Evolutionary conservation across 2,888 invertebrate species (phyloP).

Genomic region (Girardia tigrina): DNA sequence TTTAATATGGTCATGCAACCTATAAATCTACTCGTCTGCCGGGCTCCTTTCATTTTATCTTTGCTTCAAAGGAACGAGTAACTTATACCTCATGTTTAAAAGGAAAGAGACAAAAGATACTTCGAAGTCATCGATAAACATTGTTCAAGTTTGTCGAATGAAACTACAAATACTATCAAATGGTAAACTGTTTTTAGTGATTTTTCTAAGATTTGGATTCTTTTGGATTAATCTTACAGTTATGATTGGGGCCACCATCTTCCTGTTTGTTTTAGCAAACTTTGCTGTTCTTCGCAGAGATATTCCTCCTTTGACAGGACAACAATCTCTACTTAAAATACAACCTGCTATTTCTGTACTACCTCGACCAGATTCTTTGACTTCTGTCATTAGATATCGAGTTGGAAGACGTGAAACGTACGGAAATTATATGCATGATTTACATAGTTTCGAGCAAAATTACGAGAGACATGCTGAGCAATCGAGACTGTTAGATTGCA

Average conservation of each 20-base stretch:
- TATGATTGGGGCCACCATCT: background rate
- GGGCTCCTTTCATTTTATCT: too few species aligned
- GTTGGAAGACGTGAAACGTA: background rate
- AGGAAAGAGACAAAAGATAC: too few species aligned
- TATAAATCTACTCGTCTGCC: too few species aligned
- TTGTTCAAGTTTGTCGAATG: too few species aligned
- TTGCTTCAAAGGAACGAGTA: too few species aligned
- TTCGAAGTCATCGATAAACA: too few species aligned
- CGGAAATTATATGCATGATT: conserved; percentile 7
- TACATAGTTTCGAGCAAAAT: background rate
- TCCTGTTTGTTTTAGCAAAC: background rate
- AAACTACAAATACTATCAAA: too few species aligned
- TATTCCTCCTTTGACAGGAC: conserved; percentile 33
- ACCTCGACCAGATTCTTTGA: conserved; percentile 31
- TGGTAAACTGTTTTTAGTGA: background rate
- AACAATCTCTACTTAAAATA: conserved; percentile 21
- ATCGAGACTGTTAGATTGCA: background rate
- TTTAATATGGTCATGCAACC: too few species aligned
- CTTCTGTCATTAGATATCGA: conserved; percentile 7
- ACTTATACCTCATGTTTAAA: too few species aligned
- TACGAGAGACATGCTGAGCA: background rate
- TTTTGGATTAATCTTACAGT: background rate
- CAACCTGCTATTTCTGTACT: conserved; percentile 28
- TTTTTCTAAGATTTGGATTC: background rate
- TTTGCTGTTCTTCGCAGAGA: background rate